Conservation (phyloP, 1,140 invertebrate genomes). For the Melipona quadrifasciata region DNA sequence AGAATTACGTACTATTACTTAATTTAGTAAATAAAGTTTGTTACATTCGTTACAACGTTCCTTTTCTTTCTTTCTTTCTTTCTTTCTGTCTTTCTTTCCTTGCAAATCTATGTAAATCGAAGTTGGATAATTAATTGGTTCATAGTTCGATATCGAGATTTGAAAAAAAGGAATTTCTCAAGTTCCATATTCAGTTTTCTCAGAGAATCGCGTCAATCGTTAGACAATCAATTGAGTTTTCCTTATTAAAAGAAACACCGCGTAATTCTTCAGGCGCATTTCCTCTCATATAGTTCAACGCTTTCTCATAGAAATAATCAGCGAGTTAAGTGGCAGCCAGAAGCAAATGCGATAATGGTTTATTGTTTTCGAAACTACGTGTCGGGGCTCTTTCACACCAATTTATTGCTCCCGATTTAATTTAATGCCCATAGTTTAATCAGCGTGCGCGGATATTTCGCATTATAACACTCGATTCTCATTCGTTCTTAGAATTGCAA, state of each 20-base stretch:
- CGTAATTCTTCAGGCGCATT: slow-evolving; percentile 21
- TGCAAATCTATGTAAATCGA: neutral
- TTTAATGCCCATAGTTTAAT: slow-evolving; percentile 16
- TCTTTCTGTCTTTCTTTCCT: too few species aligned
- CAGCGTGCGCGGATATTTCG: neutral
- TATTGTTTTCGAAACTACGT: slow-evolving; percentile 29
- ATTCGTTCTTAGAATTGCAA: neutral
- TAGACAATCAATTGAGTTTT: neutral
- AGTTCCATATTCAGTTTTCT: neutral
- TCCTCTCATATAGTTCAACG: neutral
- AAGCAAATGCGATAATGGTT: slow-evolving; percentile 27
- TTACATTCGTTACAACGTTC: too few species aligned
- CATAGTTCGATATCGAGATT: neutral
- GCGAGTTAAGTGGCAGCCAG: neutral
- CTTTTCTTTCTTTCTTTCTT: too few species aligned
- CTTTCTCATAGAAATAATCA: slow-evolving; percentile 26
- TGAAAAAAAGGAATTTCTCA: neutral
- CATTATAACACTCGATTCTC: neutral
- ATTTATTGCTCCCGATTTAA: slow-evolving; percentile 4
- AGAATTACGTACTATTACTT: too few species aligned
- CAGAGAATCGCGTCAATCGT: neutral
- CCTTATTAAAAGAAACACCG: slow-evolving; percentile 9
- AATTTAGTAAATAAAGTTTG: too few species aligned
- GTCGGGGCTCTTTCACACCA: neutral
- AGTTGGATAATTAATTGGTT: neutral